Base-by-base conservation (phyloP, 2,797 vertebrate genomes). In the Paedocypris micromegethes region DNA sequence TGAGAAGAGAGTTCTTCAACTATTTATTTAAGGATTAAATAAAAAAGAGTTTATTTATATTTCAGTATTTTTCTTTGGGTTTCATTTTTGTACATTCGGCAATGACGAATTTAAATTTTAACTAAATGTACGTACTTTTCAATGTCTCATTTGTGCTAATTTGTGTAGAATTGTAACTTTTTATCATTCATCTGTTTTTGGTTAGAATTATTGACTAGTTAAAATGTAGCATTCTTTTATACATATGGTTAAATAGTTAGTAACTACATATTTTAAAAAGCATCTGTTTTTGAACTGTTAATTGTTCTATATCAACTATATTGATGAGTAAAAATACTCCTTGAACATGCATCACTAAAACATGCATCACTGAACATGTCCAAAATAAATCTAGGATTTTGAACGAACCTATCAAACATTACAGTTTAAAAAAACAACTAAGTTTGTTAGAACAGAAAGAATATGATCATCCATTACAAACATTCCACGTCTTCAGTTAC, bases 401-500 rank as follows among this genome's bases (percentile, higher is more conserved):
- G 23, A 23, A 23, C 23, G 23, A 23, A 23, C 23, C 23, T 23
- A 23, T 23, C 23, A 23, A 23, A 23, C 2, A 63, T 50, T 70
- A 41, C 38, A 38, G 9, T 44, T 42, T 42, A 42, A 49, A 48
- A 46, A 47, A 55, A 9, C 8, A 2, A 47, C 23, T 52, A 2
- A 9, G 23, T 74, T 58, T 49, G 74, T 78, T 76, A 74, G 62
- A 77, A 40, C 47, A 58, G 50, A 51, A 64, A 72, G 66, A 43
- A 54, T 42, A 58, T 56, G 49, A 68, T 68, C 52, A 57, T 73
- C 49, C 39, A 78, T 78, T 68, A 80, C 52, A 72, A 75, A 76
- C 9, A 86, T 80, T 76, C 64, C 68, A 79, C 52, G 71, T 70
- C 61, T 76, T 79, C 70, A 79, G 65, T 78, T 74, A 61, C 63